Base-by-base conservation (phyloP, 1,140 invertebrate genomes). In the Eurytemora carolleeae region DNA sequence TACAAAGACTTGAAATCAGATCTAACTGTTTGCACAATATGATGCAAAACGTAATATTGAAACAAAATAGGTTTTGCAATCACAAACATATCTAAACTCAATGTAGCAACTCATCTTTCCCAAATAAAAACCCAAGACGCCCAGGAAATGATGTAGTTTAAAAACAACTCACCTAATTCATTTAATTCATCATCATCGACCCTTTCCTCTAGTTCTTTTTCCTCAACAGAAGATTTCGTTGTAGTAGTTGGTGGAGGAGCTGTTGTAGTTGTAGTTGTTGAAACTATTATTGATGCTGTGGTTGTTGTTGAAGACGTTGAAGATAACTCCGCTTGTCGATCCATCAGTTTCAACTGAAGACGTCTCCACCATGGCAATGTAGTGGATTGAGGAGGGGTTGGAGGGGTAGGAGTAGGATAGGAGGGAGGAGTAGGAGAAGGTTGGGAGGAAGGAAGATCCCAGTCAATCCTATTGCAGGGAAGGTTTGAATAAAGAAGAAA, bases 171-270 rank as follows among this genome's bases (percentile, higher is more conserved):
- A 44, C 31, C 31, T 44, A 44, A 44, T 12, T 7, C n/a, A 44
- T 44, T 44, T 44, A 12, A 7, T 12, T 44, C n/a, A 44, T 7
- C 7, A 44, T 44, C 31, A 7, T 44, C 31, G n/a, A 12, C n/a
- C 31, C n/a, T 44, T 7, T 12, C 31, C 31, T 44, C 31, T 44
- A 12, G 31, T n/a, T 44, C 31, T 44, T 44, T 7, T 44, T 44
- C 31, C n/a, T 12, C n/a, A 44, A n/a, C n/a, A n/a, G 31, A 12
- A 12, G 31, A 44, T n/a, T 44, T n/a, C n/a, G 31, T 44, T 3
- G 63, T 55, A 56, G 31, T 65, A n/a, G 60, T 54, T 53, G 64
- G 53, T 55, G 55, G 53, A 44, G 63, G 53, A 1, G 65, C 44
- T 7, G 23, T 56, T 3, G 58, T 65, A 16, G 64, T 57, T 16